A percentile compares a stretch with the other conserved stretches of the same genome.
These are phyloP conservation scores for Steromphala cineraria DNA, from an alignment of 2,888 invertebrate species.

Conservation along the genomic window DNA sequence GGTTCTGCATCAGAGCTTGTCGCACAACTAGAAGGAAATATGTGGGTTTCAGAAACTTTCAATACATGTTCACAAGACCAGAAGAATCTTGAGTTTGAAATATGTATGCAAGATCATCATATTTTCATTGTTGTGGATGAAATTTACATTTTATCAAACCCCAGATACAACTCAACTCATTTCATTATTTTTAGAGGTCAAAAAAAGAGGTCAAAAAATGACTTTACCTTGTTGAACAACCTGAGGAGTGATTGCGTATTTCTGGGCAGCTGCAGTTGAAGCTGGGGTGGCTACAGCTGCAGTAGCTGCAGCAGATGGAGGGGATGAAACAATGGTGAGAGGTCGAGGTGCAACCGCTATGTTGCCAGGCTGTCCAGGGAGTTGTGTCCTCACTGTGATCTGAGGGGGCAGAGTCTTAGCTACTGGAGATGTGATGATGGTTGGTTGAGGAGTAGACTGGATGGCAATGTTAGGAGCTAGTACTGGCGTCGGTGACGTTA, in stretches of 20 bases:
- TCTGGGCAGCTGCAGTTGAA: conserved; percentile 62
- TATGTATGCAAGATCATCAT: too few species aligned
- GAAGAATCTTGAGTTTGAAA: too few species aligned
- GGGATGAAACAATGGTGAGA: conserved; percentile 25
- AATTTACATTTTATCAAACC: too few species aligned
- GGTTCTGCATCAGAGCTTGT: conserved; percentile 92
- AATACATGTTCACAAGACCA: too few species aligned
- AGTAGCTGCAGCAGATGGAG: conserved; percentile 27
- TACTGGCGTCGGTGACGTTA: neutral
- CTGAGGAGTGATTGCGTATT: conserved; percentile 92
- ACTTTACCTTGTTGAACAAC: conserved; percentile 93
- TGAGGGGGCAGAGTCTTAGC: conserved; percentile 22
- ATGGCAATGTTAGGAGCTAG: neutral
- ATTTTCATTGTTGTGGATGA: too few species aligned
- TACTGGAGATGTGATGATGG: conserved; percentile 23
- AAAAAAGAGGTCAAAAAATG: too few species aligned
- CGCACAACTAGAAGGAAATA: conserved; percentile 84
- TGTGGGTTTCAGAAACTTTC: too few species aligned
- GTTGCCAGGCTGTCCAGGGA: conserved; percentile 16
- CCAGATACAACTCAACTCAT: too few species aligned
- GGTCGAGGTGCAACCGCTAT: neutral
- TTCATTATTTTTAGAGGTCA: too few species aligned
- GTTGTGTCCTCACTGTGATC: conserved; percentile 2
- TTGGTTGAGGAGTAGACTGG: neutral
- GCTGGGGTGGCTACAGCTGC: conserved; percentile 24